Conservation (phyloP, 2,113 vertebrate genomes). For the Mus musculus region DNA sequence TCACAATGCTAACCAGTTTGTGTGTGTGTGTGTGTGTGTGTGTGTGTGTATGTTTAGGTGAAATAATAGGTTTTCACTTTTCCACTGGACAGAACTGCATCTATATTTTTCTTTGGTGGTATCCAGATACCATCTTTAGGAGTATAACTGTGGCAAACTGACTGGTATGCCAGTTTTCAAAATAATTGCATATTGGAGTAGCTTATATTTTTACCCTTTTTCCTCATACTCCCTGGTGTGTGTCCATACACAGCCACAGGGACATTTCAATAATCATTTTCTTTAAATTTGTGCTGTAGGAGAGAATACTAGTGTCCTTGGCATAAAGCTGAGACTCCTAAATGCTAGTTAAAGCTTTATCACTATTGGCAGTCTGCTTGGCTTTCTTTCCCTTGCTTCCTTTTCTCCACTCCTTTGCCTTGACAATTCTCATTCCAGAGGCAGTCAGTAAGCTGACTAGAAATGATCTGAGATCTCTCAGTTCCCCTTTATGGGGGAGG, state of each 20-base stretch:
- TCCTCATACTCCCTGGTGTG: background rate
- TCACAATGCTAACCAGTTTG: background rate
- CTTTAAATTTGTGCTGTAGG: constrained; percentile 33
- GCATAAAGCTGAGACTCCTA: background rate
- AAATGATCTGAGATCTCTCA: background rate
- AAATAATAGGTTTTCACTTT: constrained; percentile 18
- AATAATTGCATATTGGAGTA: background rate
- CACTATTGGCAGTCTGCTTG: background rate
- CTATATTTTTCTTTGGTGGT: constrained; percentile 25
- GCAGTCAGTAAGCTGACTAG: background rate
- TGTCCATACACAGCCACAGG: background rate
- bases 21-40: background rate
- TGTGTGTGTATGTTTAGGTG: background rate
- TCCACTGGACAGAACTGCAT: background rate
- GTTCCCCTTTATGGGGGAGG: background rate
- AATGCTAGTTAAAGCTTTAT: background rate
- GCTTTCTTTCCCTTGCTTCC: constrained; percentile 26
- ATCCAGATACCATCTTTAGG: background rate
- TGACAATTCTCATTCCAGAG: background rate
- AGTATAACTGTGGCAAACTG: background rate
- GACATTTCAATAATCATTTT: constrained; percentile 24
- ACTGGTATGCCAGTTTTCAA: constrained; percentile 2
- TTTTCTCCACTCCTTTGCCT: constrained; percentile 1
- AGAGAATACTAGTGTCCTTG: constrained; percentile 40
- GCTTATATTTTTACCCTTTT: constrained; percentile 5